These are phyloP conservation scores for Trichonephila inaurata DNA, from an alignment of 1,140 invertebrate species.

Conservation along the genomic window DNA sequence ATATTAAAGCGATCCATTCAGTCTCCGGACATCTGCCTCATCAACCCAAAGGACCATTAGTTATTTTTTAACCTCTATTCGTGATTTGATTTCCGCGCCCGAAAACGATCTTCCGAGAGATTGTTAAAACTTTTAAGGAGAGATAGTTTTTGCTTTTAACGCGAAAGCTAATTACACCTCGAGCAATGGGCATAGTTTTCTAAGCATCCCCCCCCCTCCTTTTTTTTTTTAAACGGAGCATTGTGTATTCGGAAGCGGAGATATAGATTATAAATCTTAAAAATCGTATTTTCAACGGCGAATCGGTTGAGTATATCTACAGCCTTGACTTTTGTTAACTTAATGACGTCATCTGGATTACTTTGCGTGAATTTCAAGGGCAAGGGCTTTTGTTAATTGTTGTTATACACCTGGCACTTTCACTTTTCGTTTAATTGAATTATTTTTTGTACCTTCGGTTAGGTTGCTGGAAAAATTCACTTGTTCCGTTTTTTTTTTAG, in stretches of 20 bases:
- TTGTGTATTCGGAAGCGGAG: background rate
- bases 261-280: background rate
- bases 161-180: background rate
- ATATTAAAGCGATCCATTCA: conserved; percentile 40
- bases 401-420: conserved; percentile 6
- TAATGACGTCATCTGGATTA: conserved; percentile 20
- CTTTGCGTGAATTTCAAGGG: conserved; percentile 1
- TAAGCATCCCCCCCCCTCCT: too few species aligned
- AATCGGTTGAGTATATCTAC: background rate
- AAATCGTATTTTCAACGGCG: background rate
- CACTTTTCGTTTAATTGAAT: background rate
- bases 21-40: conserved; percentile 54
- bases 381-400: conserved; percentile 27
- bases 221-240: too few species aligned
- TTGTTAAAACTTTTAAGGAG: conserved; percentile 20
- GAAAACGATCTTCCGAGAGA: too few species aligned
- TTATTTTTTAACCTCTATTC: conserved; percentile 41
- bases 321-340: background rate
- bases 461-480: background rate
- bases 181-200: background rate
- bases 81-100: conserved; percentile 11
- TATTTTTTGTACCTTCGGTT: background rate
- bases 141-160: background rate
- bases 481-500: background rate
- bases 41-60: conserved; percentile 56